Base-by-base conservation (phyloP, 2,113 vertebrate species). In the Podarcis cretensis region DNA sequence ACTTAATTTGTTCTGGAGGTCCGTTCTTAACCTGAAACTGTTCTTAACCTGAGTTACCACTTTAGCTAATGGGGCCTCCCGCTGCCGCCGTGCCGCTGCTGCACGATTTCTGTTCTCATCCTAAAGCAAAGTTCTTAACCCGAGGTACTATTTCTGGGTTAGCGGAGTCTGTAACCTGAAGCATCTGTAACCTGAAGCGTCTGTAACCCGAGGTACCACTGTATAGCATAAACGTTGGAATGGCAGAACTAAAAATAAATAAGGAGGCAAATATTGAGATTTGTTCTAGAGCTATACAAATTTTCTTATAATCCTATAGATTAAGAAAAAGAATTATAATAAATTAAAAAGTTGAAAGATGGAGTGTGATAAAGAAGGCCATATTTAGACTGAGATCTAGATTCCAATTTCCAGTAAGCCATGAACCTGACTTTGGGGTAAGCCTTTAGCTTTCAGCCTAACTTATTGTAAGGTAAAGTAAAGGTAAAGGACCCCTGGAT, bases 21-120 rank as follows among this genome's bases (percentile, higher is more conserved):
- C 43, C 43, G 6, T 7, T 43, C 43, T 43, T 8, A 43, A 43
- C 43, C 43, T 43, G 6, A 43, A 43, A 43, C 6, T 43, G 43
- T 43, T 43, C 43, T 43, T 43, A 43, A 43, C 43, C 43, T 43
- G 43, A 43, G 0, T 6, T 7, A 43, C 43, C 43, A 43, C 43
- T 43, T 43, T 43, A 43, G 43, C 43, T 43, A 43, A 43, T 43
- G 43, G 43, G 43, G 43, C 43, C 43, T 43, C 43, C 43, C 43
- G 43, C 43, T 43, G 43, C 43, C 1, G 6, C 43, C 1, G 43
- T 8, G 43, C 0, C 40, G 5, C 40, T 1, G 1, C 1, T 1
- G 43, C 43, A 1, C 6, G 7, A 43, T 43, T 43, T 43, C 43
- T 43, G 43, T 43, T 43, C 6, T 43, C 43, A 43, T 43, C 43